A percentile compares a stretch with the other conserved stretches of the same genome.
phyloP scores from a whole-genome alignment of 2,888 invertebrate species.

The Cosmopolites sordidus region DNA sequence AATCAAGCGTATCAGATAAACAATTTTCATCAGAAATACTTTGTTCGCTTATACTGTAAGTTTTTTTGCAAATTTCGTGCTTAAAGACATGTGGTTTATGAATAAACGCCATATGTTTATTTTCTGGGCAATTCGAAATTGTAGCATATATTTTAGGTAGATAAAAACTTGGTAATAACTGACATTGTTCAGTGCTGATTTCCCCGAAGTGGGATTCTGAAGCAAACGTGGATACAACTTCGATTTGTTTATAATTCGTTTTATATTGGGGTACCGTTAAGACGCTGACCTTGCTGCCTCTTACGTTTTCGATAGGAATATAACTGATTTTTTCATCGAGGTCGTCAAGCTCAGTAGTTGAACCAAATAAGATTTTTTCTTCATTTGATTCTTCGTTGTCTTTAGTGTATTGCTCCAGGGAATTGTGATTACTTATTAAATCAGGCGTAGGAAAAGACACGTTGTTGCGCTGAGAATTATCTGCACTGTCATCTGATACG shows the following conservation, averaged over 20 bases:
- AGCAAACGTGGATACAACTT: conserved; percentile 36
- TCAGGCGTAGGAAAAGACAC: conserved; percentile 53
- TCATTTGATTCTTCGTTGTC: conserved; percentile 8
- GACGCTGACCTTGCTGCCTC: conserved; percentile 15
- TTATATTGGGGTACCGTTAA: conserved; percentile 20
- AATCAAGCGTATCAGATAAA: conserved; percentile 29
- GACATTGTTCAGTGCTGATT: conserved; percentile 28
- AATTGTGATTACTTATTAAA: conserved; percentile 57
- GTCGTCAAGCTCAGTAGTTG: conserved; percentile 20
- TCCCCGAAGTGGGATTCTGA: conserved; percentile 34
- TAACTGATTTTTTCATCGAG: conserved; percentile 16
- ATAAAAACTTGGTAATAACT: conserved; percentile 30
- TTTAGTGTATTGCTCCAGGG: conserved; percentile 43
- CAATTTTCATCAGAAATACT: conserved; percentile 7
- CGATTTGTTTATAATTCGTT: conserved; percentile 25
- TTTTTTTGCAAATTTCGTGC: background rate
- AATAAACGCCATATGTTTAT: background rate
- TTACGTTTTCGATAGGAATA: conserved; percentile 12
- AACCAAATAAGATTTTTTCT: conserved; percentile 23
- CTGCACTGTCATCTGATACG: conserved; percentile 54
- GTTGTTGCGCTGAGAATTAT: conserved; percentile 37
- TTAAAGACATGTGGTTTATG: conserved; percentile 1
- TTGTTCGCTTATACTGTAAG: conserved; percentile 18
- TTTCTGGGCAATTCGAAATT: conserved; percentile 12
- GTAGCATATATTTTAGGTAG: conserved; percentile 26